Base-by-base conservation (phyloP, 2,888 invertebrate species). In the Elgonia sp. region DNA sequence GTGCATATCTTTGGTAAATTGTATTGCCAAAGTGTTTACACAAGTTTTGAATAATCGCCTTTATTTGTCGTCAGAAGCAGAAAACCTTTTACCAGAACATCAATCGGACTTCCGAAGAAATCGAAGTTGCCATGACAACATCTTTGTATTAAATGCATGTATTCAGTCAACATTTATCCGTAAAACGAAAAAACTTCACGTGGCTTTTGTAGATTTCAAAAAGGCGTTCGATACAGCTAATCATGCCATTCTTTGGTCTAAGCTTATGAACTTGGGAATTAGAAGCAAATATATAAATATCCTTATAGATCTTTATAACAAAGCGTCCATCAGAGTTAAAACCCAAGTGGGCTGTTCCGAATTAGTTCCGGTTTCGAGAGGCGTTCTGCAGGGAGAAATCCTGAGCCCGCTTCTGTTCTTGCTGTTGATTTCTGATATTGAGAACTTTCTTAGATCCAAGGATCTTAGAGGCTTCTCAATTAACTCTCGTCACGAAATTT, bases 21-120 rank as follows among this genome's bases (percentile, higher is more conserved):
- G 76, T 21, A 42, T 62, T 18, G 21, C n/a, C 3, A 76, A 76
- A 39, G 14, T 63, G 14, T 76, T 76, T 21, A 76, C 46, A 10
- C 62, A 62, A 12, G 46, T 76, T 76, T 12, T 75, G 1, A 29
- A 53, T 29, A 18, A 53, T 18, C 50, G 72, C 10, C 46, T 53
- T 53, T 53, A 53, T n/a, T n/a, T 53, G n/a, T 53, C 12, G 53
- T n/a, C 53, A 53, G n/a, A 53, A n/a, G n/a, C 12, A 14, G 10
- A 10, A 46, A 46, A 46, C 14, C 10, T 46, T 46, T 46, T 53
- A 7, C 53, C 53, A 4, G 53, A 7, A 53, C n/a, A n/a, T 53
- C n/a, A 53, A n/a, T 40, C 60, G 0, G 55, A 42, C 16, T 67
- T 42, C 16, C 18, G 67, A 1, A 42, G 42, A 18, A 67, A 67